These are phyloP conservation scores for Pasiphila rectangulata DNA, from an alignment of 2,888 invertebrate species.

Conservation along the genomic window DNA sequence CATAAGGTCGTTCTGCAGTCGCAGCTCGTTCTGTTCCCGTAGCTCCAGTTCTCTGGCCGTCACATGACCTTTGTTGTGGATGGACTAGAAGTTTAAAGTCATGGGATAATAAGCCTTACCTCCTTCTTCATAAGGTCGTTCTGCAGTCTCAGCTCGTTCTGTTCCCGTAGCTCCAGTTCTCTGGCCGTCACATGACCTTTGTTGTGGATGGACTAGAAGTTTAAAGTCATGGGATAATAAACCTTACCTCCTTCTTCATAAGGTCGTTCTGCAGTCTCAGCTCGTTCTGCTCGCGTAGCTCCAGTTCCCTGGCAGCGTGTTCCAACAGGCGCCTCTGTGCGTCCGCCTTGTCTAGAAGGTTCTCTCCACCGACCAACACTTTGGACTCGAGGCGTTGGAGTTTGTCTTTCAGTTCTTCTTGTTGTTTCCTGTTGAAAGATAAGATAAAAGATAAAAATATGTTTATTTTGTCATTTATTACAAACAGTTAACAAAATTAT, in stretches of 20 bases:
- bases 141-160: no score
- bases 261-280: constrained; percentile 89
- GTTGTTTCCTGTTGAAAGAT: constrained; percentile 82
- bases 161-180: no score
- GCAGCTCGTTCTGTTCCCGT: no score
- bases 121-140: constrained; percentile 96
- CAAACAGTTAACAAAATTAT: not conserved
- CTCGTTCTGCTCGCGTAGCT: constrained; percentile 88
- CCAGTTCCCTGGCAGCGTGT: constrained; percentile 91
- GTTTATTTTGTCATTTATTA: no score
- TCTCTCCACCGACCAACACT: constrained; percentile 98
- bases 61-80: no score
- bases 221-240: no score
- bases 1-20: no score
- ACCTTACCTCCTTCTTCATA: constrained; percentile 89
- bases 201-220: no score
- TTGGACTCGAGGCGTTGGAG: constrained; percentile 95
- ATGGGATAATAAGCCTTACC: constrained; percentile 57
- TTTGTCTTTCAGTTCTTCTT: constrained; percentile 91
- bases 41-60: no score
- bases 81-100: no score
- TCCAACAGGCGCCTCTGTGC: constrained; percentile 94
- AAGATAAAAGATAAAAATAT: no score
- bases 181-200: no score
- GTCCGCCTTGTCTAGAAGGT: constrained; percentile 97